A percentile compares a stretch with the other conserved stretches of the same genome.
These are phyloP conservation scores for Trochalopteron elliotii DNA, from an alignment of 2,113 vertebrate species.

Conservation along the genomic window DNA sequence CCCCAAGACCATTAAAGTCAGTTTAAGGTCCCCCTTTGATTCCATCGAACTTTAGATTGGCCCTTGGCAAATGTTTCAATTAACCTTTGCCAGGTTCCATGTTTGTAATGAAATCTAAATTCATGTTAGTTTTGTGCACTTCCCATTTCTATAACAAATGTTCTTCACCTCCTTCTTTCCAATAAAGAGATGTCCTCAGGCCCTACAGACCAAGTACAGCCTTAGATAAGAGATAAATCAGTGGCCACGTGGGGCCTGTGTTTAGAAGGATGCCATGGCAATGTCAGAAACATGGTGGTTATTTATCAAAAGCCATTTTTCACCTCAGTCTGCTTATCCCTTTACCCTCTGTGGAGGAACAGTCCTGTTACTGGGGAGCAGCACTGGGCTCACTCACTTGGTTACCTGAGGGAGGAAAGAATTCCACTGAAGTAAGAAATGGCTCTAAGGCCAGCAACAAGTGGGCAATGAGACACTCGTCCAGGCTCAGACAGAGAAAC, in stretches of 20 bases:
- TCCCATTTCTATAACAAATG: not conserved
- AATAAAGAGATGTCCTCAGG: not conserved
- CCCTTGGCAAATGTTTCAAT: slow-evolving; percentile 36
- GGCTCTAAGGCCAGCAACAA: not conserved
- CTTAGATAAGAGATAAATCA: not conserved
- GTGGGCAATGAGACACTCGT: not conserved
- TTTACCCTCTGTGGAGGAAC: not conserved
- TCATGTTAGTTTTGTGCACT: not conserved
- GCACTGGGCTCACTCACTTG: not conserved
- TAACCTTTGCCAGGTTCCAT: slow-evolving; percentile 37
- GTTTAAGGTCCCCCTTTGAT: slow-evolving; percentile 4
- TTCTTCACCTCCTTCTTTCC: not conserved
- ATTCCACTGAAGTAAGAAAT: not conserved
- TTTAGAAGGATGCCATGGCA: not conserved
- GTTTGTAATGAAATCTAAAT: slow-evolving; percentile 44
- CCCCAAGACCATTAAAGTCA: not conserved
- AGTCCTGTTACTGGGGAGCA: not conserved
- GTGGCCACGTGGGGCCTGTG: not conserved
- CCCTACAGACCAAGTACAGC: not conserved
- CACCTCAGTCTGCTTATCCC: not conserved
- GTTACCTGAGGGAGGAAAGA: not conserved
- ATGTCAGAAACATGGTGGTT: not conserved
- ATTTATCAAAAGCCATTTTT: not conserved
- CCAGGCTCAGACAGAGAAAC: not conserved
- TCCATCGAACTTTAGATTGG: not conserved